Base-by-base conservation (phyloP, 1,140 invertebrate genomes). In the Scaptomyza hsui region DNA sequence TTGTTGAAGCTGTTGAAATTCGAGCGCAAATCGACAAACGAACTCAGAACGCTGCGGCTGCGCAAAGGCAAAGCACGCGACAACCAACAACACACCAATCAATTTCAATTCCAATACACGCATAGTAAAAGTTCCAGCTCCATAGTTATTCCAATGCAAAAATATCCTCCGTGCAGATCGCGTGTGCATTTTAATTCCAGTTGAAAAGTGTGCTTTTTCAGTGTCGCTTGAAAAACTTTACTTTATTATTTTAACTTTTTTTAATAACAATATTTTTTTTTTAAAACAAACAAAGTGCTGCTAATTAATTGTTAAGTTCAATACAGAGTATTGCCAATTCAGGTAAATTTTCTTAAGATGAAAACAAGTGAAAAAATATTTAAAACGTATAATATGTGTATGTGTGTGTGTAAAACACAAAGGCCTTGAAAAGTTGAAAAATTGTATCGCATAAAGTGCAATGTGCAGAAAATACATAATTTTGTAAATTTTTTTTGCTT, bases 21-120 rank as follows among this genome's bases (percentile, higher is more conserved):
- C 82, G 72, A 81, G 60, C 71, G 82, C 56, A 70, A 62, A 75
- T 52, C 78, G 71, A 51, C 78, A 78, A 69, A 63, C 83, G 83
- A 78, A 79, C 64, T 89, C 83, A 88, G 83, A 88, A 89, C 83
- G 69, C 72, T 79, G 72, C 69, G 63, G 44, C 67, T 89, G 83
- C 83, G 78, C 83, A 83, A 73, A 73, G 83, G 83, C 83, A 78
- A 79, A 88, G 75, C 83, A 89, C 83, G 79, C 82, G 82, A 65
- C 77, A 44, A 47, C 47, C 4, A 53, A 37, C 32, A 37, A 70
- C 68, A 35, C 29, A 12, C 29, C 39, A 21, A 16, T n/a, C 42
- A 61, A 53, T 19, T 52, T n/a, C 64, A 44, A 59, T 42, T 29
- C 35, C 32, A 56, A 16, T 32, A 21, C 18, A 5, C 24, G 24